Base-by-base conservation (phyloP, 2,113 vertebrate species). In the Cryptotis parvus region DNA sequence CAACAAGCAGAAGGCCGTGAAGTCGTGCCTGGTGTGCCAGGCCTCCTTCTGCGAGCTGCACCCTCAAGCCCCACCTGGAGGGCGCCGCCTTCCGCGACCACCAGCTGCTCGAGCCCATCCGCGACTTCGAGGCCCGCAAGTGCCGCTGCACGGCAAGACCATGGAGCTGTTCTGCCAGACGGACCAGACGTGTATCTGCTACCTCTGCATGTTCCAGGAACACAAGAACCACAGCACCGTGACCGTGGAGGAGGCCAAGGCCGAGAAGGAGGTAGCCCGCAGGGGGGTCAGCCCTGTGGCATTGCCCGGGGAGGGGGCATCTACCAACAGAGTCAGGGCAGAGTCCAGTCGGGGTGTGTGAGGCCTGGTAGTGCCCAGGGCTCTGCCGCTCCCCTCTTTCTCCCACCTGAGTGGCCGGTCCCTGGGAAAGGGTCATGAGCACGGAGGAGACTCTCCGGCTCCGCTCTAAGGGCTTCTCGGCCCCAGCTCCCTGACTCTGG, bases 11-110 rank as follows among this genome's bases (percentile, higher is more conserved):
- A 99, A 98, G 94, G 99, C 99, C 0, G 98, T 98, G 52, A 99
- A 99, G 96, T 99, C 99, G 68, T 99, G 99, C 94, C 96, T 99
- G 96, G 98, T 99, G 84, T 99, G 99, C 95, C 98, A 99, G 97
- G 99, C 99, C 12, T 99, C 98, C 81, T 99, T 99, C 97, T 99
- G 99, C 0, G 99, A 99, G 92, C 97, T 98, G 83, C 99, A 99
- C 95, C 95, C 95, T 99, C 45, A 99, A 99, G 96, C 98, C 99
- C 75, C 99, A 99, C 81, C 98, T 99, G 83, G 98, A 99, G 94
- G 99, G 99, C 43, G 99, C 99, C 0, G 98, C 99, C 12, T 98
- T 99, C 97, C 98, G 99, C 73, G 99, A 99, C 96, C 99, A 99
- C 97, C 99, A 99, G 94, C 98, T 99, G 80, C 98, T 99, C 31